A percentile compares a stretch with the other conserved stretches of the same genome.
Evolutionary conservation across 2,888 invertebrate species (phyloP).

Genomic region (Yponomeuta cagnagella): DNA sequence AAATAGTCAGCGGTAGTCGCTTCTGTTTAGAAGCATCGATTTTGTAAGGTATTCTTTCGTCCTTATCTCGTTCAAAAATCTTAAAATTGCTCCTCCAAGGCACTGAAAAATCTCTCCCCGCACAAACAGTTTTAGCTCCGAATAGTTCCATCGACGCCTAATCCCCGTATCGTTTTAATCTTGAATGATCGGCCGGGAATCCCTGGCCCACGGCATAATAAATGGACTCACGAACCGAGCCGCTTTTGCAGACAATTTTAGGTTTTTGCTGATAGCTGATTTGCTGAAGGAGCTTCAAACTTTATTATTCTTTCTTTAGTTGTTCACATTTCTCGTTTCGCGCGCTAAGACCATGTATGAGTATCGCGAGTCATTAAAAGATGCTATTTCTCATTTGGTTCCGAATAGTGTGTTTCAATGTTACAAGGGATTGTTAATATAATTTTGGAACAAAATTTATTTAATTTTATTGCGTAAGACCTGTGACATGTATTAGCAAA

Average conservation of each 20-base stretch:
- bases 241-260: background rate
- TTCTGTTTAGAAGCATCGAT: too few species aligned
- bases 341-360: too few species aligned
- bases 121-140: background rate
- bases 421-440: too few species aligned
- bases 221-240: constrained; percentile 20
- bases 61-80: background rate
- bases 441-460: too few species aligned
- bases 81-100: background rate
- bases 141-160: constrained; percentile 13
- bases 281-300: background rate
- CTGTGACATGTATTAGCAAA: too few species aligned
- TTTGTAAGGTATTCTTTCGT: too few species aligned
- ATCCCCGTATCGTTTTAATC: constrained; percentile 20
- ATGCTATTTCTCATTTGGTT: too few species aligned
- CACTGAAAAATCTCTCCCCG: background rate
- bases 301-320: background rate
- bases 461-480: too few species aligned
- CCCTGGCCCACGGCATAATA: constrained; percentile 22
- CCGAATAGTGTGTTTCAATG: too few species aligned
- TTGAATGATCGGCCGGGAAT: constrained; percentile 23
- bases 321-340: too few species aligned
- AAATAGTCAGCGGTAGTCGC: too few species aligned
- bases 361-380: too few species aligned
- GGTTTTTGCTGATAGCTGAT: background rate